Evolutionary conservation across 2,113 vertebrate species (phyloP).

Genomic region (Quiscalus mexicanus): DNA sequence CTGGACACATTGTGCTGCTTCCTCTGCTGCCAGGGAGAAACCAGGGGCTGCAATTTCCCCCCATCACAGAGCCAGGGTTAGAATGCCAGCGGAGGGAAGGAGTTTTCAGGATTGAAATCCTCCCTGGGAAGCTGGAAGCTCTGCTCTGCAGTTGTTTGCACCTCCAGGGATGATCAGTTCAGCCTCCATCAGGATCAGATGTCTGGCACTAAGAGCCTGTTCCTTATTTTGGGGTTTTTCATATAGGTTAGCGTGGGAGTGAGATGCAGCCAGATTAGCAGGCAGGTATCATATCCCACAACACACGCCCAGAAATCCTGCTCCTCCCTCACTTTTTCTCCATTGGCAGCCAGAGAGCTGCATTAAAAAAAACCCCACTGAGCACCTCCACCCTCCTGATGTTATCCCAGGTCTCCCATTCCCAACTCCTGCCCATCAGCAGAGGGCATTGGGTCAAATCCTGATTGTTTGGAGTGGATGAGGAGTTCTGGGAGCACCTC

Average conservation of each 20-base stretch:
- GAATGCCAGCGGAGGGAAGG: neutral
- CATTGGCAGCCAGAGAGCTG: neutral
- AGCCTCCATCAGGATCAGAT: neutral
- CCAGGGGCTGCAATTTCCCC: neutral
- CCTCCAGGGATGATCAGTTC: neutral
- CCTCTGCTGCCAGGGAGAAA: neutral
- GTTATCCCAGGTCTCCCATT: neutral
- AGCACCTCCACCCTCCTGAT: neutral
- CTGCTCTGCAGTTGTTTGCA: neutral
- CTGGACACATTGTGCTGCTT: neutral
- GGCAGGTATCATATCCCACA: conserved; percentile 36
- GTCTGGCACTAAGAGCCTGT: conserved; percentile 13
- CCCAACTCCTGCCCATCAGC: neutral
- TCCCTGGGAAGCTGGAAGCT: neutral
- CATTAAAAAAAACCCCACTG: neutral
- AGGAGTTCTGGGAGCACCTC: neutral
- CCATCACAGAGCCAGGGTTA: neutral
- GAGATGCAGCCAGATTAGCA: conserved; percentile 24
- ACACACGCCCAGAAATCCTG: neutral
- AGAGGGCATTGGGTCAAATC: neutral
- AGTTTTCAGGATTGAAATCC: neutral
- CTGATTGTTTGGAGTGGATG: neutral
- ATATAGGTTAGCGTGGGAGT: conserved; percentile 36
- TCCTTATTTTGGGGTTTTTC: conserved; percentile 27
- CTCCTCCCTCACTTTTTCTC: conserved; percentile 21